Percentiles rank a stretch among this genome's conserved stretches.
These are phyloP conservation scores for Mizuhopecten yessoensis DNA, from an alignment of 1,140 invertebrate species.

Conservation along the genomic window DNA sequence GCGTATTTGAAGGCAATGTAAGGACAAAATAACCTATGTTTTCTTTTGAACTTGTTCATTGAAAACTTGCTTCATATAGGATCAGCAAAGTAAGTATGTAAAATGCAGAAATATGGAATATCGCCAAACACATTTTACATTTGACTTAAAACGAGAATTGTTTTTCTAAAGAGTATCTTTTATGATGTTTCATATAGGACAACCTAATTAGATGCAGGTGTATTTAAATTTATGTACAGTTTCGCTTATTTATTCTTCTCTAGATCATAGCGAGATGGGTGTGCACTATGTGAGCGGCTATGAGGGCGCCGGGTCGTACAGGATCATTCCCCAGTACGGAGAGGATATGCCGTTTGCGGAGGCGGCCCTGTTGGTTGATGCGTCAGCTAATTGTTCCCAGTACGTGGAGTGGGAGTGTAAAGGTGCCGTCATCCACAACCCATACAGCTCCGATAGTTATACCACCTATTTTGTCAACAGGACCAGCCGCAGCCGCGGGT, in stretches of 20 bases:
- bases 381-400: conserved; percentile 72
- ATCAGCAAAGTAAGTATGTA: too few relatives aligned
- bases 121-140: too few relatives aligned
- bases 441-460: conserved; percentile 53
- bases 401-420: conserved; percentile 76
- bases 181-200: too few relatives aligned
- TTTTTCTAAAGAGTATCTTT: too few relatives aligned
- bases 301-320: conserved; percentile 74
- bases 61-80: too few relatives aligned
- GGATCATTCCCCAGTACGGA: conserved; percentile 61
- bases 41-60: too few relatives aligned
- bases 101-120: too few relatives aligned
- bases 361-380: conserved; percentile 67
- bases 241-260: background rate
- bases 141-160: too few relatives aligned
- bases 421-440: conserved; percentile 73
- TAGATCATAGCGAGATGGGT: conserved; percentile 73
- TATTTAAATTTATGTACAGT: too few relatives aligned
- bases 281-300: conserved; percentile 67
- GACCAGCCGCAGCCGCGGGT: background rate
- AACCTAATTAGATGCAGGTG: too few relatives aligned
- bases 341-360: conserved; percentile 60
- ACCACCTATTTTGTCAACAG: conserved; percentile 76
- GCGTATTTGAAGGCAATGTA: too few relatives aligned
- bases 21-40: too few relatives aligned